Evolutionary conservation across 2,888 invertebrate genomes (phyloP), one percentile per base, ranked within the genome.

Genomic region (Drosophila paramelanica): DNA sequence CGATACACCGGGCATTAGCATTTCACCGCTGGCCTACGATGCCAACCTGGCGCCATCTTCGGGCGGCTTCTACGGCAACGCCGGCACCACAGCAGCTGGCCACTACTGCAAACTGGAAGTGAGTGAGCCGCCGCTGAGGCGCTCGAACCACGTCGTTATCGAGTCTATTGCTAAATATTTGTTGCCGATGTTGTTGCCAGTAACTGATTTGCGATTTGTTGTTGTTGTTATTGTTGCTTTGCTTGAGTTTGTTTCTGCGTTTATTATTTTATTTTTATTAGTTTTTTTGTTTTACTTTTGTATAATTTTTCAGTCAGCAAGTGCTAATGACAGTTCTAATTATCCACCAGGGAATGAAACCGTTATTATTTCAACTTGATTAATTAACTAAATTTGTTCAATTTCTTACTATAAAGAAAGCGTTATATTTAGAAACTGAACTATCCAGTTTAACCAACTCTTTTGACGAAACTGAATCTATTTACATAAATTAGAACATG

Each of bases 21-120:
- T 91, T 60, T 71, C 81, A 13, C 83, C 89, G 31, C 31, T 89
- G 59, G 57, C 46, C 46, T 81, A 79, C 53, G 73, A 66, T 13
- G 13, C 36, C 11, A 36, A 36, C 11, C 4, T 41, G 41, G 69
- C 79, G n/a, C 74, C 86, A 39, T 14, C 81, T 17, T 45, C 11
- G 31, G 20, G 39, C 59, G 42, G 52, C 39, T 51, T 51, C 52
- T 55, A 36, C 45, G 64, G 60, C 53, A 67, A 58, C 20, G 7
- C 47, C n/a, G 27, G 46, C 31, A 13, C 59, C 38, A 43, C 72
- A 11, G 75, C 23, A 23, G 23, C 65, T 50, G 62, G 59, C 14
- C 41, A 84, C 38, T 47, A 78, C 66, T 91, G 89, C 77, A 89
- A 90, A 76, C 72, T 89, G 79, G 91, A 90, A 89, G 90, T 90